Evolutionary conservation across 2,888 invertebrate species (phyloP).

Genomic region (Dysmachus trigonus): DNA sequence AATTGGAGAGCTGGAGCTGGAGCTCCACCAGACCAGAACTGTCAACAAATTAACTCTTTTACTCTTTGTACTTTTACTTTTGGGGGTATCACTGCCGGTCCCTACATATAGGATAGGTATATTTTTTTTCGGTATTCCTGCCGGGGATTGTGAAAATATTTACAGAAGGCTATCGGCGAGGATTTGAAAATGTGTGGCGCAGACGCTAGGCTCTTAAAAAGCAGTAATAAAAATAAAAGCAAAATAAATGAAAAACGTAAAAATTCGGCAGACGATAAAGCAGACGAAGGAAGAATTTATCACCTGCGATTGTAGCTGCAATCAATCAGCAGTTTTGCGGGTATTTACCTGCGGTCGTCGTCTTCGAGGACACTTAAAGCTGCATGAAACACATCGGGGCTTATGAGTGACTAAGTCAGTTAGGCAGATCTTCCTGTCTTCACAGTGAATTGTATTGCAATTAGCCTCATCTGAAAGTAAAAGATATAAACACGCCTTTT

Average conservation of each 20-base stretch:
- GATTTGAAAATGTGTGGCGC: slow-evolving; percentile 12
- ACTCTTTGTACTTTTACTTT: slow-evolving; percentile 9
- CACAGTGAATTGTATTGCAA: slow-evolving; percentile 74
- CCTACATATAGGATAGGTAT: not conserved
- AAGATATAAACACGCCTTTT: slow-evolving; percentile 33
- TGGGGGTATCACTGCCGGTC: not conserved
- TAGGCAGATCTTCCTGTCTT: slow-evolving; percentile 74
- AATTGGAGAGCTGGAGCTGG: not conserved
- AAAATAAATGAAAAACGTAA: slow-evolving; percentile 26
- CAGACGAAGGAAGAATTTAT: slow-evolving; percentile 41
- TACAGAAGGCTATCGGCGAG: slow-evolving; percentile 13
- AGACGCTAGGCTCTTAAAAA: slow-evolving; percentile 1
- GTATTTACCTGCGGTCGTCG: slow-evolving; percentile 51
- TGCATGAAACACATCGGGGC: slow-evolving; percentile 78
- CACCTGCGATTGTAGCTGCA: slow-evolving; percentile 40
- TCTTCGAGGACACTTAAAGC: slow-evolving; percentile 69
- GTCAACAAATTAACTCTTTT: slow-evolving; percentile 37
- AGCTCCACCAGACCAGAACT: not conserved
- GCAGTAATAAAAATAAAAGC: slow-evolving; percentile 19
- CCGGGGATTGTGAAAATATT: not conserved
- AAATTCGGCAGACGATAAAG: slow-evolving; percentile 40
- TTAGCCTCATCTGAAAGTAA: slow-evolving; percentile 70
- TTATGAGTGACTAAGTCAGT: slow-evolving; percentile 70
- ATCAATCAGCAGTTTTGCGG: slow-evolving; percentile 43
- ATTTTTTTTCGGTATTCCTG: not conserved